Base-by-base conservation (phyloP, 1,140 invertebrate genomes). In the Maniola jurtina region DNA sequence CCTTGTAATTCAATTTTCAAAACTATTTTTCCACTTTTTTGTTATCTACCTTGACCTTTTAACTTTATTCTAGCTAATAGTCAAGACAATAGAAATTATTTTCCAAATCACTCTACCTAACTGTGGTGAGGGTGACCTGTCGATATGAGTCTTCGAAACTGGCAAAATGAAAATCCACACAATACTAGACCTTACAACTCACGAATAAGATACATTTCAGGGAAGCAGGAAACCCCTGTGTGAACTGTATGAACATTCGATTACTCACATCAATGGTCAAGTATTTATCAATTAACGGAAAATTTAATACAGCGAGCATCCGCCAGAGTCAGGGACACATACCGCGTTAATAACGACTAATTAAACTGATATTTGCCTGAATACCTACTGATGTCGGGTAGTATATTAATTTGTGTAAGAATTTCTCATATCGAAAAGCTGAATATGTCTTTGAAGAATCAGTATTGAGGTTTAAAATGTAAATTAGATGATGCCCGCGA, bases 251-350 rank as follows among this genome's bases (percentile, higher is more conserved):
- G 84, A 89, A 87, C 84, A 88, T 88, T 87, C 80, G 77, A 89
- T 89, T 88, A 86, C 71, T 82, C 86, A 85, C 81, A 55, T 77
- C 71, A 80, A 14, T 73, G 80, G 87, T 87, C 87, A 89, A 86
- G 87, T 87, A 89, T 89, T 89, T 87, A 83, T 85, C 83, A 87
- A 87, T 89, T 89, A 89, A 81, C 76, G 61, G 63, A 71, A 82
- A 83, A 86, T 89, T 86, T 87, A 87, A 86, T 88, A 88, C 75
- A 83, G 75, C 71, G 70, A 79, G 79, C 83, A 84, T 85, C 78
- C 79, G 70, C 67, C 65, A 69, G 63, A 68, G 66, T 75, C 52
- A 14, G 56, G 63, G 71, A 74, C 68, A 56, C 76, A 86, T 88
- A 83, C 84, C 80, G 70, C 57, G 38, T 74, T 84, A 75, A 86